These are phyloP conservation scores for Spisula solida DNA, from an alignment of 2,888 invertebrate genomes.

Conservation along the genomic window DNA sequence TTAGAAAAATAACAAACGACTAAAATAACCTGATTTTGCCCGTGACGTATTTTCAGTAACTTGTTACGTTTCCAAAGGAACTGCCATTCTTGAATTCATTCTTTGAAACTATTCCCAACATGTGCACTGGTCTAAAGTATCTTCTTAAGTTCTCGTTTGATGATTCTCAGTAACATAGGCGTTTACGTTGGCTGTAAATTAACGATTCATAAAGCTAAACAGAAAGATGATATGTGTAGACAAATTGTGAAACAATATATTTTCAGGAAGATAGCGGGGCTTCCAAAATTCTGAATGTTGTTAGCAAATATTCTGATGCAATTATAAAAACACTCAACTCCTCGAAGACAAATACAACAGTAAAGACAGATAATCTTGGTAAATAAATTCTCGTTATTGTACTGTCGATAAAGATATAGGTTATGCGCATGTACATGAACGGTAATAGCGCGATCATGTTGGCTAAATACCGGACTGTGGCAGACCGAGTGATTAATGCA, in stretches of 20 bases:
- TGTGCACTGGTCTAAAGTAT: too few species aligned
- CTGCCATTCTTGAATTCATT: too few species aligned
- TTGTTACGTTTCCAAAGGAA: too few species aligned
- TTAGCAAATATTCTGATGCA: slow-evolving; percentile 15
- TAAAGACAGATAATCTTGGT: neutral
- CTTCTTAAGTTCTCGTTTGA: too few species aligned
- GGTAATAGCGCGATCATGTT: neutral
- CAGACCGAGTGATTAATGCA: too few species aligned
- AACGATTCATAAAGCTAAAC: too few species aligned
- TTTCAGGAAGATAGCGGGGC: slow-evolving; percentile 1
- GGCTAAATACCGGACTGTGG: neutral
- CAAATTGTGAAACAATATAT: neutral
- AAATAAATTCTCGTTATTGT: neutral
- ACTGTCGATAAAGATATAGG: neutral
- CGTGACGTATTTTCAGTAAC: too few species aligned
- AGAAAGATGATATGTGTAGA: neutral
- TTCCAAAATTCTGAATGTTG: slow-evolving; percentile 28
- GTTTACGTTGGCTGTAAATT: too few species aligned
- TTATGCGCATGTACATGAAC: neutral
- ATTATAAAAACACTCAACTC: slow-evolving; percentile 19
- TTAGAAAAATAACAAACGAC: too few species aligned
- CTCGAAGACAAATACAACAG: neutral
- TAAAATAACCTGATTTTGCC: too few species aligned
- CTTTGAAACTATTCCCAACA: too few species aligned
- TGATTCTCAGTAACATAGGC: too few species aligned